These are phyloP conservation scores for Dolichoris vasculosae DNA, from an alignment of 1,140 invertebrate species.

Conservation along the genomic window DNA sequence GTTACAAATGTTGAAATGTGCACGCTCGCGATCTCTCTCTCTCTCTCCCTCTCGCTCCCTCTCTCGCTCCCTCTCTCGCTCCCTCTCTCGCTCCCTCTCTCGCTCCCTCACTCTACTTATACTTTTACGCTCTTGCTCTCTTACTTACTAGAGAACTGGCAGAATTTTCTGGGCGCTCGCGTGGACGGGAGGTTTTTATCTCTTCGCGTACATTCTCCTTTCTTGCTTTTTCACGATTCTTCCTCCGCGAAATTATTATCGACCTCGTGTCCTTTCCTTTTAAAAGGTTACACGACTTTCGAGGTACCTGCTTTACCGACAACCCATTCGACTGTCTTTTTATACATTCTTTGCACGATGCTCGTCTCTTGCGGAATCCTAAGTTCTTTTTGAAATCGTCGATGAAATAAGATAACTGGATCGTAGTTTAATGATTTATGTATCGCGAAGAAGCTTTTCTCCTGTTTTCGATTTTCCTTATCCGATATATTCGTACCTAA, in stretches of 20 bases:
- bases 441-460: background rate
- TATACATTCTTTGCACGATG: background rate
- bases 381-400: background rate
- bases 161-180: slow-evolving; percentile 45
- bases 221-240: background rate
- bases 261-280: background rate
- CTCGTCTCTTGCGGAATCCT: background rate
- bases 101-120: slow-evolving; percentile 42
- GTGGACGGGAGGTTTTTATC: slow-evolving; percentile 31
- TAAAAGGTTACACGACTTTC: background rate
- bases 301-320: slow-evolving; percentile 35
- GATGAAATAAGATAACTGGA: background rate
- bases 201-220: background rate
- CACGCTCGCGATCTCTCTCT: slow-evolving; percentile 36
- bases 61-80: slow-evolving; percentile 27
- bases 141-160: slow-evolving; percentile 36
- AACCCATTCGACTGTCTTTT: slow-evolving; percentile 2
- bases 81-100: slow-evolving; percentile 20
- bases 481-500: background rate
- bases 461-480: too few relatives aligned
- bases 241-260: slow-evolving; percentile 17
- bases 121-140: slow-evolving; percentile 46
- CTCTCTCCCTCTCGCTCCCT: slow-evolving; percentile 39
- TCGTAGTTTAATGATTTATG: background rate
- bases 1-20: slow-evolving; percentile 53